Percentiles rank a stretch among this genome's conserved stretches.
Evolutionary conservation across 2,797 vertebrate species (phyloP).

Genomic region (Poeciliopsis gracilis): DNA sequence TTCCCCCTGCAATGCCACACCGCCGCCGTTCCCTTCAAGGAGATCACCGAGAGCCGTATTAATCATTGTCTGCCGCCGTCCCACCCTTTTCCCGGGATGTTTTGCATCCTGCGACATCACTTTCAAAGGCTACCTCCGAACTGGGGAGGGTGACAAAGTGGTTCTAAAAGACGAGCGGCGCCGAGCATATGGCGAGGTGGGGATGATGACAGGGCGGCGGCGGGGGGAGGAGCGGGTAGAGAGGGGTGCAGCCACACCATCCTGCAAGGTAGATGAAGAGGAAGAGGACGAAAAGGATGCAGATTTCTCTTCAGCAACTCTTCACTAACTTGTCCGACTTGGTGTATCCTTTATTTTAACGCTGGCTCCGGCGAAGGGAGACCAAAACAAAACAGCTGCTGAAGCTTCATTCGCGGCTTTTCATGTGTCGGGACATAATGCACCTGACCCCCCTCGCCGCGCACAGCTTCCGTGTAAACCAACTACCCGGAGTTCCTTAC

Average conservation of each 20-base stretch:
- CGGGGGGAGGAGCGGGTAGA: background rate
- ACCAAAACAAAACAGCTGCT: constrained; percentile 27
- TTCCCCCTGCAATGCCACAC: constrained; percentile 50
- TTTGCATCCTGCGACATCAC: constrained; percentile 66
- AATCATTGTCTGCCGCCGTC: constrained; percentile 70
- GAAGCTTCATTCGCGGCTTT: constrained; percentile 32
- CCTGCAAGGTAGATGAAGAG: constrained; percentile 46
- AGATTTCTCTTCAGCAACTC: constrained; percentile 29
- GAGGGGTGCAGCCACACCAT: constrained; percentile 13
- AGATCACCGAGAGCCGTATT: constrained; percentile 64
- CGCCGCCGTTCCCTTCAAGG: constrained; percentile 64
- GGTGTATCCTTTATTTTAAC: constrained; percentile 1
- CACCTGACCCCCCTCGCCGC: constrained; percentile 6
- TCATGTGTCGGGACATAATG: constrained; percentile 39
- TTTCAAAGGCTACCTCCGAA: constrained; percentile 65
- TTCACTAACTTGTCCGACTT: constrained; percentile 15
- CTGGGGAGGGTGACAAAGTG: constrained; percentile 67
- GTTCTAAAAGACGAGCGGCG: constrained; percentile 55
- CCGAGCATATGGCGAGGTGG: constrained; percentile 50
- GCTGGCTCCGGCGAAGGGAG: background rate
- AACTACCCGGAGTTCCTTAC: background rate
- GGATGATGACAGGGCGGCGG: background rate
- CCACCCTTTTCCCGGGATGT: constrained; percentile 63
- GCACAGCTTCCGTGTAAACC: background rate
- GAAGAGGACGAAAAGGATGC: constrained; percentile 24